Conservation (phyloP, 2,797 vertebrate species). For the Sebastes steindachneri region DNA sequence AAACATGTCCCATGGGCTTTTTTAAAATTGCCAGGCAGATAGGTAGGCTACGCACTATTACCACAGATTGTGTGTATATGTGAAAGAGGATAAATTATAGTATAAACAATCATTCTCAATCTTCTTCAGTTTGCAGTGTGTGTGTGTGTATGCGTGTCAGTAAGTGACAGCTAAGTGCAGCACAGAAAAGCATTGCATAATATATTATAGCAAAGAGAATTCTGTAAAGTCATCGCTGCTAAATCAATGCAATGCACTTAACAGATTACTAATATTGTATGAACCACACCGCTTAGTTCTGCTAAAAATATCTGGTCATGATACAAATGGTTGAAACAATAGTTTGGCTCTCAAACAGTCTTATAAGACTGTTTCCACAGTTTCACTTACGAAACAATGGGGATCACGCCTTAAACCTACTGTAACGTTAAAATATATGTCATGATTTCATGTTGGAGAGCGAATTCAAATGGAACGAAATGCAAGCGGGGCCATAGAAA, state of each 20-base stretch:
- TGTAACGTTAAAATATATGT: background rate
- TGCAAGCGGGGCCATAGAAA: background rate
- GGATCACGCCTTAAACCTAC: background rate
- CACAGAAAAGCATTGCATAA: constrained; percentile 11
- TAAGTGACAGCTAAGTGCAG: constrained; percentile 2
- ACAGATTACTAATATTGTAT: constrained; percentile 32
- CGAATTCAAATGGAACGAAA: background rate
- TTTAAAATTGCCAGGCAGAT: constrained; percentile 11
- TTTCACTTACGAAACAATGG: background rate
- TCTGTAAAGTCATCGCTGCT: constrained; percentile 38
- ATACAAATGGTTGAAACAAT: background rate
- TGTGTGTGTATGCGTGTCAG: background rate
- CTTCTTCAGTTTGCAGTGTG: constrained; percentile 1
- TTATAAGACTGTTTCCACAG: background rate
- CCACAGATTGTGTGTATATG: constrained; percentile 20
- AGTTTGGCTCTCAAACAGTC: background rate
- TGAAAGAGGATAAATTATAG: constrained; percentile 20
- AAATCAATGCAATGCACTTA: constrained; percentile 49
- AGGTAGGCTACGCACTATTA: constrained; percentile 7
- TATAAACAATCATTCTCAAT: constrained; percentile 19
- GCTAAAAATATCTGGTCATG: constrained; percentile 26
- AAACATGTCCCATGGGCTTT: constrained; percentile 24
- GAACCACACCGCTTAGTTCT: constrained; percentile 6
- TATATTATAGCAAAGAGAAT: constrained; percentile 9
- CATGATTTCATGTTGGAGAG: background rate